Evolutionary conservation across 2,797 vertebrate genomes (phyloP).

Genomic region (Pelochelys cantorii): DNA sequence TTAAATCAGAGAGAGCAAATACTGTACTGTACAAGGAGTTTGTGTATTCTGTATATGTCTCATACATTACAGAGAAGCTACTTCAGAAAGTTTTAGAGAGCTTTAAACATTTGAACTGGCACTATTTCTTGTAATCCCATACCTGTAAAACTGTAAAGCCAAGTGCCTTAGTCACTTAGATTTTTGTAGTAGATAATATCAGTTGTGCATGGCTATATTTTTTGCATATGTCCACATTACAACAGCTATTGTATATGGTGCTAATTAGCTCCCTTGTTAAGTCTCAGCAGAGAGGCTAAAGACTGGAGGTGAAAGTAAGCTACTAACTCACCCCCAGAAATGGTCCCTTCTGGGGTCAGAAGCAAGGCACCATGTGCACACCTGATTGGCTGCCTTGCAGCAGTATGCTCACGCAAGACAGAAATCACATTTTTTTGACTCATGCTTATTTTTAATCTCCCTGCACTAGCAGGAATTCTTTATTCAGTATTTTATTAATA

Average conservation of each 20-base stretch:
- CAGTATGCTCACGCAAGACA: neutral
- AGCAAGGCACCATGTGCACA: neutral
- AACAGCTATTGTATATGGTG: constrained; percentile 26
- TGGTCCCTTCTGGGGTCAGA: constrained; percentile 4
- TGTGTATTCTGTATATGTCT: neutral
- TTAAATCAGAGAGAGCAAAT: neutral
- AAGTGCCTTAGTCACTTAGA: neutral
- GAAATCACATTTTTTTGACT: neutral
- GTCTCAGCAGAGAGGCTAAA: constrained; percentile 57
- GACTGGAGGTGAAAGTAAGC: constrained; percentile 53
- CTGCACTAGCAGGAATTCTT: neutral
- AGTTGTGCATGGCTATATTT: neutral
- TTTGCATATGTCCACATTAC: constrained; percentile 24
- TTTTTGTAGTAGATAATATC: neutral
- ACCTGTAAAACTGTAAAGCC: neutral
- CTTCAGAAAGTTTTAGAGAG: neutral
- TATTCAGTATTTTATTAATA: neutral
- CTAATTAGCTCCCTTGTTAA: constrained; percentile 65
- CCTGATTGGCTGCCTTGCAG: neutral
- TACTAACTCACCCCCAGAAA: neutral
- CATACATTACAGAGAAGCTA: neutral
- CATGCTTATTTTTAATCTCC: neutral
- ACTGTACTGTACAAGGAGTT: neutral
- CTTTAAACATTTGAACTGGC: neutral
- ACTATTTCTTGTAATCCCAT: neutral